These are phyloP conservation scores for Scrobipalpa atriplicella DNA, from an alignment of 2,888 invertebrate species.

Conservation along the genomic window DNA sequence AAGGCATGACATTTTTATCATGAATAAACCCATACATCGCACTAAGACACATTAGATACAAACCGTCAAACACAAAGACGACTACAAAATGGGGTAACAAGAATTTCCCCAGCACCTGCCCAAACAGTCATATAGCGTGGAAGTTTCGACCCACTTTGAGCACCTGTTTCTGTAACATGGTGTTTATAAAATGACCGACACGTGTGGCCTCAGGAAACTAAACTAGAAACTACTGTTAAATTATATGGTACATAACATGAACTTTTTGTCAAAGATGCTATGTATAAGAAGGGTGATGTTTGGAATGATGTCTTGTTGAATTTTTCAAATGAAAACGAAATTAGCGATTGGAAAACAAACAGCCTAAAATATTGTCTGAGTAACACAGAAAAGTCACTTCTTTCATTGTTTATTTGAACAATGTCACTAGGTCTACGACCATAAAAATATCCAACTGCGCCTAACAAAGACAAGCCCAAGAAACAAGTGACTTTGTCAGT, in stretches of 20 bases:
- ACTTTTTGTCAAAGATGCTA: background rate
- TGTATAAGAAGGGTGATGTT: background rate
- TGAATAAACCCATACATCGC: too few species aligned
- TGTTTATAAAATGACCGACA: slow-evolving; percentile 2
- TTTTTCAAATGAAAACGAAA: background rate
- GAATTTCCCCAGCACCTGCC: slow-evolving; percentile 22
- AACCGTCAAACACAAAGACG: background rate
- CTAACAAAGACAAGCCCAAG: slow-evolving; percentile 8
- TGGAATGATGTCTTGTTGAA: background rate
- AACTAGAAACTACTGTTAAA: background rate
- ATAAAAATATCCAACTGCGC: slow-evolving; percentile 1
- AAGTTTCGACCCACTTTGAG: slow-evolving; percentile 23
- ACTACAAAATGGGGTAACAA: background rate
- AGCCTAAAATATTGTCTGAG: background rate
- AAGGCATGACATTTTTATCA: too few species aligned
- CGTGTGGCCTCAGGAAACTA: background rate
- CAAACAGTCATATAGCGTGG: slow-evolving; percentile 16
- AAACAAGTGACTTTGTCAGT: slow-evolving; percentile 6
- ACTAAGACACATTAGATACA: background rate
- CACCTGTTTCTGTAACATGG: slow-evolving; percentile 25
- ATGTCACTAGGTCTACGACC: slow-evolving; percentile 12
- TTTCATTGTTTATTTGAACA: background rate
- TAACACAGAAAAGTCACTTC: background rate
- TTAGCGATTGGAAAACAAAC: background rate
- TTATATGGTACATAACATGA: background rate